Conservation (phyloP, 2,888 invertebrate genomes). For the Sesamia inferens region DNA sequence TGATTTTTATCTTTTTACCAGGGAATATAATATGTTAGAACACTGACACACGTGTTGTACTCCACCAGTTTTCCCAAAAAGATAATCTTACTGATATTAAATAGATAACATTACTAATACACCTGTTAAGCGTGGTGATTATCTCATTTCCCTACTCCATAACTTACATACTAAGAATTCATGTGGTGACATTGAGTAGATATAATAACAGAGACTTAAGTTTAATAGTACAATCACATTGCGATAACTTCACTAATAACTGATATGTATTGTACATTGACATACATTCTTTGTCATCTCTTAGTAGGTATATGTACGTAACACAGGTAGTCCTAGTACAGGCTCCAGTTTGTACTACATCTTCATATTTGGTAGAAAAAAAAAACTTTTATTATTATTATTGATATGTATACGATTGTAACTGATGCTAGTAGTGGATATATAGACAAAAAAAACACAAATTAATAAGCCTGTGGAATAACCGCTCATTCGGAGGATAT, state of each 20-base stretch:
- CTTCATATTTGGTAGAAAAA: no score
- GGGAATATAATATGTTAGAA: not conserved
- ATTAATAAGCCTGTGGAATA: not conserved
- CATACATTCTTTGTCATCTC: no score
- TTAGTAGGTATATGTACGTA: no score
- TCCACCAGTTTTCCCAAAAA: conserved; percentile 5
- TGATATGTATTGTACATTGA: not conserved
- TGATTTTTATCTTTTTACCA: not conserved
- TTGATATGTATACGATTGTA: no score
- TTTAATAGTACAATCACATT: not conserved
- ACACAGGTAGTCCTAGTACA: no score
- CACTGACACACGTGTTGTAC: not conserved
- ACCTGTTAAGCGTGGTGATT: conserved; percentile 21
- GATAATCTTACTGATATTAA: not conserved
- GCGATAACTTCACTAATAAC: not conserved
- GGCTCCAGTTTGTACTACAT: no score
- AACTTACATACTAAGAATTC: conserved; percentile 21
- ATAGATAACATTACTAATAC: conserved; percentile 7
- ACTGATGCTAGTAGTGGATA: no score
- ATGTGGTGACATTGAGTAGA: conserved; percentile 18
- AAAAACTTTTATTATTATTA: no score
- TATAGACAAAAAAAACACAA: not conserved
- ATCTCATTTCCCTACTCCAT: conserved; percentile 17
- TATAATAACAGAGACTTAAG: conserved; percentile 3
- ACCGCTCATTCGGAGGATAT: not conserved